Evolutionary conservation across 2,113 vertebrate species (phyloP).

Genomic region (Steatornis caripensis): DNA sequence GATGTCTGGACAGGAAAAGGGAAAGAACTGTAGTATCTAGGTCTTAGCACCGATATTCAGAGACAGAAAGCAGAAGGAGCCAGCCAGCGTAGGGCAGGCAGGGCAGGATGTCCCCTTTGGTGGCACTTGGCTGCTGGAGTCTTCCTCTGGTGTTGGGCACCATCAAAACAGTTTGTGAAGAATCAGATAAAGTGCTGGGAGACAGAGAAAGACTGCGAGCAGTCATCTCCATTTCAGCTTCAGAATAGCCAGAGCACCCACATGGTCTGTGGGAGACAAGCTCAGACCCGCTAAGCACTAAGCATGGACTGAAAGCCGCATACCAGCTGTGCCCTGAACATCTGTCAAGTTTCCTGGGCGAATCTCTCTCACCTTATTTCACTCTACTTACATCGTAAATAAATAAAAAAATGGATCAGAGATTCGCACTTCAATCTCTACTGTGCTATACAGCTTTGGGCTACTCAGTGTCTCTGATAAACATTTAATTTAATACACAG

Average conservation of each 20-base stretch:
- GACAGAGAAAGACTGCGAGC: neutral
- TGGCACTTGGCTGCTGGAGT: neutral
- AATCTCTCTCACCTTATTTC: neutral
- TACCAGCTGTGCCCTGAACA: neutral
- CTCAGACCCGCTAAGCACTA: neutral
- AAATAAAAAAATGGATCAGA: neutral
- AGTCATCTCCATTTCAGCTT: neutral
- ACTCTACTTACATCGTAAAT: neutral
- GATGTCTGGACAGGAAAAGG: neutral
- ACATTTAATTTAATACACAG: neutral
- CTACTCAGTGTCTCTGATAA: neutral
- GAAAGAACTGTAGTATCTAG: neutral
- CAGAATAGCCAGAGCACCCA: neutral
- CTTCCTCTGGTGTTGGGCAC: neutral
- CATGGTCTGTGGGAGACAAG: neutral
- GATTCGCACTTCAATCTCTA: neutral
- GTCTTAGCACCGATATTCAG: neutral
- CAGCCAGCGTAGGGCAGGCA: fast-evolving
- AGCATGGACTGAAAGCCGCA: neutral
- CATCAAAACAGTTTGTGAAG: neutral
- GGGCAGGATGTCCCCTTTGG: neutral
- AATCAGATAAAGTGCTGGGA: neutral
- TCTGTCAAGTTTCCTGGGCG: neutral
- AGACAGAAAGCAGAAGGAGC: neutral
- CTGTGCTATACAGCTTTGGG: neutral